Conservation (phyloP, 2,888 invertebrate species). For the Imbricaverruca yamaguchii region DNA sequence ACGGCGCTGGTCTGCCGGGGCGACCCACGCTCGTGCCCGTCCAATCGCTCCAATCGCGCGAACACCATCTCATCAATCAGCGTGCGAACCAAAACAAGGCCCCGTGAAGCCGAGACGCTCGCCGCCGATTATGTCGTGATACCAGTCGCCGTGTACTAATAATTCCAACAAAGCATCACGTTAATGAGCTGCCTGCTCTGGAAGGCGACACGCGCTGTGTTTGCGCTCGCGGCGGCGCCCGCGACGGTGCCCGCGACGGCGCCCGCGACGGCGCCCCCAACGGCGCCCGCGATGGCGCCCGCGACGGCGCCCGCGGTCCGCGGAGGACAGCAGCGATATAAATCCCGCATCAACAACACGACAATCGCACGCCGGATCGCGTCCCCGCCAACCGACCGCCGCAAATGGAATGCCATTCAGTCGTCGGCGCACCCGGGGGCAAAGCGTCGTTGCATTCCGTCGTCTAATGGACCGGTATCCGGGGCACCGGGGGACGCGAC, state of each 20-base stretch:
- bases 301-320: not conserved
- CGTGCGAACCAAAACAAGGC: not conserved
- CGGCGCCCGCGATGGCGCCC: not conserved
- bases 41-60: no score
- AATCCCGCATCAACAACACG: not conserved
- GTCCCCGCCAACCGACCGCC: not conserved
- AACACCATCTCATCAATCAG: not conserved
- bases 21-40: no score
- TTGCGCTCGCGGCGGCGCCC: not conserved
- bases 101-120: not conserved
- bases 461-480: not conserved
- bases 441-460: not conserved
- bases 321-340: not conserved
- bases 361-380: not conserved
- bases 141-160: not conserved
- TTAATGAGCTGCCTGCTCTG: not conserved
- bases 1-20: no score
- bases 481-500: not conserved
- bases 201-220: not conserved
- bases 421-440: not conserved
- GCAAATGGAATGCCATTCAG: conserved; percentile 5
- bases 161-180: not conserved
- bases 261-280: not conserved
- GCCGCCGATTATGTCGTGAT: not conserved
- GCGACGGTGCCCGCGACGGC: not conserved